Conservation (phyloP, 2,113 vertebrate genomes). For the Rafetus swinhoei region DNA sequence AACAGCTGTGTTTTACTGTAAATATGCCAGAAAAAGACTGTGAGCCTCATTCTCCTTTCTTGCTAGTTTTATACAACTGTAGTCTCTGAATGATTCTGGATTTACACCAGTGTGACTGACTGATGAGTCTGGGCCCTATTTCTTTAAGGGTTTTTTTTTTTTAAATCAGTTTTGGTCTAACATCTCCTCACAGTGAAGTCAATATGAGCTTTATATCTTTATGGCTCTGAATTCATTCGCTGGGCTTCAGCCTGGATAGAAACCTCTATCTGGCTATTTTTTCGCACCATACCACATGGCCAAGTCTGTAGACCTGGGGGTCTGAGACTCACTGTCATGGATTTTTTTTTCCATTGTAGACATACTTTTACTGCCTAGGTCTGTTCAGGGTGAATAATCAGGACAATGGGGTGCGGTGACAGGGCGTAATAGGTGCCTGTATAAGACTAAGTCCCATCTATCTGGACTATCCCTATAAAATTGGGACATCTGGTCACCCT, state of each 20-base stretch:
- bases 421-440: too few species aligned
- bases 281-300: not conserved
- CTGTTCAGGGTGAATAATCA: too few species aligned
- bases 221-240: not conserved
- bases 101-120: not conserved
- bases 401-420: too few species aligned
- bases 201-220: slow-evolving; percentile 10
- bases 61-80: not conserved
- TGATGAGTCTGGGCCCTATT: not conserved
- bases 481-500: too few species aligned
- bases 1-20: not conserved
- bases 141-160: not conserved
- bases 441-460: too few species aligned
- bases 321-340: not conserved
- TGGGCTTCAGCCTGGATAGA: not conserved
- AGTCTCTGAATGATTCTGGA: not conserved
- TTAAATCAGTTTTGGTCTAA: slow-evolving; percentile 5
- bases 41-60: not conserved
- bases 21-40: not conserved
- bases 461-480: too few species aligned
- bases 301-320: not conserved
- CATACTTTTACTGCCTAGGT: not conserved
- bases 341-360: not conserved
- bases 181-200: not conserved
- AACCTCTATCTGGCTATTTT: not conserved